A percentile compares a stretch with the other conserved stretches of the same genome.
phyloP scores from a whole-genome alignment of 2,797 vertebrate species.

The Pangasius larnaudii region DNA sequence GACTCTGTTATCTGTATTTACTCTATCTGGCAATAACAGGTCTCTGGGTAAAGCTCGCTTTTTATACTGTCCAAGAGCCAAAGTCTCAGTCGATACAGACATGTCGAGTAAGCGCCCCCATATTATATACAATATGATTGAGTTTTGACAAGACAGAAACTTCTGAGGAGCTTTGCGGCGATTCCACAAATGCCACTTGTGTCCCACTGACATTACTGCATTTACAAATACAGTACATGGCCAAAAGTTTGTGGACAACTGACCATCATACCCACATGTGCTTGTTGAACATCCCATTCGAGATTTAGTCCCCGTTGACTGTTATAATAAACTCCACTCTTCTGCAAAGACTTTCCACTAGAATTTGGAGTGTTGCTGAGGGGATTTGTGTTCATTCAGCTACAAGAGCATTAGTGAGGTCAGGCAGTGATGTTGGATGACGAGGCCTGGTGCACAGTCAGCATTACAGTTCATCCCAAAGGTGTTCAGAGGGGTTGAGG shows the following conservation, averaged over 20 bases:
- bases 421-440: neutral
- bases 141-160: neutral
- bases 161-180: neutral
- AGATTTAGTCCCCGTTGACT: neutral
- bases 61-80: slow-evolving; percentile 28
- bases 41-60: neutral
- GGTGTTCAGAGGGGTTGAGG: neutral
- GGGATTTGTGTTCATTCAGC: neutral
- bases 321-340: neutral
- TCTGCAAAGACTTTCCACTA: neutral
- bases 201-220: neutral
- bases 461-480: neutral
- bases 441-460: neutral
- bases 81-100: slow-evolving; percentile 5
- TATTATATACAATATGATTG: neutral
- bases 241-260: neutral
- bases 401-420: neutral
- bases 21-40: neutral
- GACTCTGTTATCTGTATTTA: neutral
- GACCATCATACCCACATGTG: neutral
- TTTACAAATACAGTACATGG: neutral
- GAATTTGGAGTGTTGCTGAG: neutral
- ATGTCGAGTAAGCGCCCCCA: neutral
- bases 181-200: neutral
- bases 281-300: neutral